Evolutionary conservation across 1,140 invertebrate genomes (phyloP).

Genomic region (Rhyacophila brunnea): DNA sequence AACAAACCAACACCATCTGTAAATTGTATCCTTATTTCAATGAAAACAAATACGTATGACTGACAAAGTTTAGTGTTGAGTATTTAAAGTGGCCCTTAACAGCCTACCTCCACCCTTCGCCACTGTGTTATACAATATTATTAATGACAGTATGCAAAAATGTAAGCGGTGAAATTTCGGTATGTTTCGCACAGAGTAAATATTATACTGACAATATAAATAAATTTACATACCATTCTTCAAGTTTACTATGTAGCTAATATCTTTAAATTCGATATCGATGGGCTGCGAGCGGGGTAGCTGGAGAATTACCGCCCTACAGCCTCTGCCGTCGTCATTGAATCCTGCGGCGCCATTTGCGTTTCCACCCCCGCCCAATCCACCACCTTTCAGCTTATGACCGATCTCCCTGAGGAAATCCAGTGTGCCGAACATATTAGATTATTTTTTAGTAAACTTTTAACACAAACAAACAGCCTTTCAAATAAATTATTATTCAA

Average conservation of each 20-base stretch:
- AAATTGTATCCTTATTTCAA: too few relatives aligned
- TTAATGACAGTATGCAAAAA: too few relatives aligned
- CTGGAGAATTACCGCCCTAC: slow-evolving; percentile 35
- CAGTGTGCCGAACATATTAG: slow-evolving; percentile 25
- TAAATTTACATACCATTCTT: slow-evolving; percentile 58
- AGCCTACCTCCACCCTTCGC: too few relatives aligned
- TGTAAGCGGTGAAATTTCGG: too few relatives aligned
- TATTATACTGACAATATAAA: too few relatives aligned
- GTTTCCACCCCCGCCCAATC: background rate
- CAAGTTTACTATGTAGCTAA: slow-evolving; percentile 59
- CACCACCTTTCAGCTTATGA: slow-evolving; percentile 28
- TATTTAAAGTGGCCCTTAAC: too few relatives aligned
- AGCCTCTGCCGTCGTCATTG: slow-evolving; percentile 11
- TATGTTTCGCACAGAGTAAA: too few relatives aligned
- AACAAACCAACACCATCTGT: too few relatives aligned
- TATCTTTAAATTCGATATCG: slow-evolving; percentile 63
- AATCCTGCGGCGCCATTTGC: background rate
- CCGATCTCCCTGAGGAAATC: slow-evolving; percentile 28
- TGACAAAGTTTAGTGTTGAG: too few relatives aligned
- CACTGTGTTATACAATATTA: too few relatives aligned
- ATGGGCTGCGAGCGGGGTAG: slow-evolving; percentile 50
- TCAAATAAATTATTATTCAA: too few relatives aligned
- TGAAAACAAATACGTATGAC: too few relatives aligned
- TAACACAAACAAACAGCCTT: background rate
- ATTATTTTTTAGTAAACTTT: background rate